Conservation (phyloP, 2,113 vertebrate species). For the Pelobates fuscus region DNA sequence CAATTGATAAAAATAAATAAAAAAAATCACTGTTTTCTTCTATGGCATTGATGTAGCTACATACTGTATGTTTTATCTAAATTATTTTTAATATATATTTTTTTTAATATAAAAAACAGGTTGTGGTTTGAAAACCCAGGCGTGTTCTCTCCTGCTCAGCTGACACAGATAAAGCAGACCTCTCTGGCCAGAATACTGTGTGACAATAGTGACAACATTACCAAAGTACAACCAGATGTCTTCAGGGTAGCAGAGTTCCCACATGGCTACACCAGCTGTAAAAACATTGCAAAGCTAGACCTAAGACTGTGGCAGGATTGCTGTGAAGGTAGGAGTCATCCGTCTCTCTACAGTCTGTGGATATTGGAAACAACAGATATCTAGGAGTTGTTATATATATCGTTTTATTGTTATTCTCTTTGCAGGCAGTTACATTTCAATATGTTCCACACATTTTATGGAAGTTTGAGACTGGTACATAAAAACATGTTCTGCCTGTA, state of each 20-base stretch:
- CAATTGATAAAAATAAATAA: too few species aligned
- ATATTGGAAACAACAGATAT: too few species aligned
- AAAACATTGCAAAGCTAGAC: conserved; percentile 86
- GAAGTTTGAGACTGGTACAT: too few species aligned
- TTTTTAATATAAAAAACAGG: conserved; percentile 67
- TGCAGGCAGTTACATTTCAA: too few species aligned
- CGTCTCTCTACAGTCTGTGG: neutral
- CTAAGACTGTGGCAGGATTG: conserved; percentile 98
- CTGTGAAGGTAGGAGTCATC: conserved; percentile 82
- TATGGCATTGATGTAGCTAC: too few species aligned
- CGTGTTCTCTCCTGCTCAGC: conserved; percentile 88
- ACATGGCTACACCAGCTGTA: conserved; percentile 85
- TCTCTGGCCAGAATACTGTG: conserved; percentile 91
- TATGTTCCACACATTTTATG: too few species aligned
- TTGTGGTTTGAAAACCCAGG: conserved; percentile 96
- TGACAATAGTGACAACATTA: conserved; percentile 96
- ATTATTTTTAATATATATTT: neutral
- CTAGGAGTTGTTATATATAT: neutral
- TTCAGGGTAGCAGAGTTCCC: conserved; percentile 87
- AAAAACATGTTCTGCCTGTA: too few species aligned
- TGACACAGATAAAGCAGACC: conserved; percentile 91
- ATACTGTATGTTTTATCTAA: too few species aligned
- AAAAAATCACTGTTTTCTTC: too few species aligned
- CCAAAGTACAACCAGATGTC: conserved; percentile 85
- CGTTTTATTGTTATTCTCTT: neutral